A percentile compares a stretch with the other conserved stretches of the same genome.
phyloP scores from a whole-genome alignment of 1,140 invertebrate genomes.

The Caenorhabditis tropicalis region DNA sequence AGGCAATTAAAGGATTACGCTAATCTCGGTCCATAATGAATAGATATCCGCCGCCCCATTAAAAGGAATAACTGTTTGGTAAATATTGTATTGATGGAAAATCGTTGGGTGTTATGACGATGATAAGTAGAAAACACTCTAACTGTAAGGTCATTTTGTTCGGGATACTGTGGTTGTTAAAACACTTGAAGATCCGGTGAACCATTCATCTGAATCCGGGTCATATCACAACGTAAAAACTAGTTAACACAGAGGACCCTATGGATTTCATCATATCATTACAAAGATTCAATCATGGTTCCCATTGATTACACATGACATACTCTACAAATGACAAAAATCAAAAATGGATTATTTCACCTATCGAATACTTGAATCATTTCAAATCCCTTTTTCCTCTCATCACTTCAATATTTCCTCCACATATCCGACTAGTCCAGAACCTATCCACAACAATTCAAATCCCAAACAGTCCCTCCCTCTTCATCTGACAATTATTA shows the following conservation, averaged over 20 bases:
- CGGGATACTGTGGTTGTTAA: too few relatives aligned
- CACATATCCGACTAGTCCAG: not conserved
- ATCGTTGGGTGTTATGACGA: not conserved
- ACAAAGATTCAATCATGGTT: too few relatives aligned
- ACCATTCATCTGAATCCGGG: not conserved
- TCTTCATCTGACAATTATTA: constrained; percentile 1
- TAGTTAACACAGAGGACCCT: too few relatives aligned
- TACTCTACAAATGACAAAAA: too few relatives aligned
- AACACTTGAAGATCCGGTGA: not conserved
- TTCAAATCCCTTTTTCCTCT: not conserved
- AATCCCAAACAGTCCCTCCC: too few relatives aligned
- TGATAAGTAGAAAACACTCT: not conserved
- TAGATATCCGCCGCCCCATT: not conserved
- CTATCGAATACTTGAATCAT: too few relatives aligned
- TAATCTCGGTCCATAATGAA: not conserved
- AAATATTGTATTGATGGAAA: too few relatives aligned
- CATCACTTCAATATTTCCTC: not conserved
- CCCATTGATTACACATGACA: too few relatives aligned
- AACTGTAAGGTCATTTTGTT: too few relatives aligned
- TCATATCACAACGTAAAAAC: too few relatives aligned
- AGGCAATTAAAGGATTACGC: not conserved
- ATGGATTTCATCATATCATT: too few relatives aligned
- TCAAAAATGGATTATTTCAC: too few relatives aligned
- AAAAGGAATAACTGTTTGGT: not conserved
- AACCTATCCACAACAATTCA: not conserved